Conservation (phyloP, 2,888 invertebrate species). For the Brachylomia viminalis region DNA sequence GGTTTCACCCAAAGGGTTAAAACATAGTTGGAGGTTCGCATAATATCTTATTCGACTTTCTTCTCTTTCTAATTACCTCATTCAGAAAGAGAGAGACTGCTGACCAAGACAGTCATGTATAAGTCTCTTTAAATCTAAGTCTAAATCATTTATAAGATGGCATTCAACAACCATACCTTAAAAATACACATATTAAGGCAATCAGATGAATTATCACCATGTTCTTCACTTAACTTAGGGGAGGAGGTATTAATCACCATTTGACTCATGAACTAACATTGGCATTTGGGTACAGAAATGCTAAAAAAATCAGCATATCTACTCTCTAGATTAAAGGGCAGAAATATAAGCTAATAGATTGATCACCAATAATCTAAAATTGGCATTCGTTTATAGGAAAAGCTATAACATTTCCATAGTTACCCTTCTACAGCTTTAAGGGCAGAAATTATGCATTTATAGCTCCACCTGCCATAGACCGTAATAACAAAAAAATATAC, state of each 20-base stretch:
- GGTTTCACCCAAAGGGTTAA: constrained; percentile 9
- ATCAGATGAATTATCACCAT: constrained; percentile 33
- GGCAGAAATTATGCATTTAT: constrained; percentile 27
- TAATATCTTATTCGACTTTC: constrained; percentile 25
- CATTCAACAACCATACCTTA: constrained; percentile 18
- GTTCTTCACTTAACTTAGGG: constrained; percentile 29
- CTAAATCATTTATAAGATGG: constrained; percentile 10
- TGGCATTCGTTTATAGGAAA: constrained; percentile 7
- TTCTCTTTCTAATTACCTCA: constrained; percentile 13
- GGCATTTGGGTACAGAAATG: constrained; percentile 16
- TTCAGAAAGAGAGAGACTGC: constrained; percentile 20
- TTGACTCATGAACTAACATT: constrained; percentile 18
- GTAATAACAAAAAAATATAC: constrained; percentile 45
- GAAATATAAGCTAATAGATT: constrained; percentile 23
- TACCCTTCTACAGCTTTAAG: constrained; percentile 7
- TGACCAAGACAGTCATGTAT: not conserved
- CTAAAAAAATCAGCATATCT: constrained; percentile 8
- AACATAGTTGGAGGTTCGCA: not conserved
- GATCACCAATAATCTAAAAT: constrained; percentile 12
- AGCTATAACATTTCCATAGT: constrained; percentile 18
- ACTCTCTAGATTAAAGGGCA: constrained; percentile 15
- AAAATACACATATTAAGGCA: constrained; percentile 20
- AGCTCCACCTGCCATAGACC: constrained; percentile 2
- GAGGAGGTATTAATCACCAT: constrained; percentile 36
- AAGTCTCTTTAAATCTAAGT: constrained; percentile 4